Base-by-base conservation (phyloP, 2,113 vertebrate genomes). In the Xyrauchen texanus region DNA sequence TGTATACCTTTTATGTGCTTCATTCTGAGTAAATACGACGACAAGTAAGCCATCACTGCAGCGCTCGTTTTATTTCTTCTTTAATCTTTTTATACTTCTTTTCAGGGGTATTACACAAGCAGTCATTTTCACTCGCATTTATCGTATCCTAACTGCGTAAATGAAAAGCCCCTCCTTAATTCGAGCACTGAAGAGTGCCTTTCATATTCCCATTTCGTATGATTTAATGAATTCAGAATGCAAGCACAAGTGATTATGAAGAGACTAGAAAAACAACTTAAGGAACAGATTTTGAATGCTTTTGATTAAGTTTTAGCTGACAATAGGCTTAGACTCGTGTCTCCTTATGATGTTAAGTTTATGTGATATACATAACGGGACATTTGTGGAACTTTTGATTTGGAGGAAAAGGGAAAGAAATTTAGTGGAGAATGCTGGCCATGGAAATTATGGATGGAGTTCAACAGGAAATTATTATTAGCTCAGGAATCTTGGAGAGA, bases 381-480 rank as follows among this genome's bases (percentile, higher is more conserved):
- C 21, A 34, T 34, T 34, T 34, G 21, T 34, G 21, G 47, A 57
- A 76, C 53, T 67, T 81, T 42, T 4, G 79, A 64, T 60, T 63
- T 81, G 57, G 60, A 72, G 64, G 46, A 71, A 46, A 58, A 71
- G 34, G 21, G 21, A 3, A 34, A 34, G 21, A 34, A 34, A 34
- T 34, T 1, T 63, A 53, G 15, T 11, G 7, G 45, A 58, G 58
- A 70, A 81, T 46, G 57, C 66, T 67, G n/a, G 47, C 60, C 74
- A 34, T 34, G 21, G 21, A 34, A 34, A 34, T 34, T 34, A 34
- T 1, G 21, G 21, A 34, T 34, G 21, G 21, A 74, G 68, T 69
- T 79, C 49, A 82, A 69, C 80, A 74, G 79, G 80, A 84, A 82
- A 85, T 80, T 46, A 61, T 81, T 77, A 68, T 75, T 84, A 78